Conservation (phyloP, 1,140 invertebrate genomes). For the Zeugodacus cucurbitae region DNA sequence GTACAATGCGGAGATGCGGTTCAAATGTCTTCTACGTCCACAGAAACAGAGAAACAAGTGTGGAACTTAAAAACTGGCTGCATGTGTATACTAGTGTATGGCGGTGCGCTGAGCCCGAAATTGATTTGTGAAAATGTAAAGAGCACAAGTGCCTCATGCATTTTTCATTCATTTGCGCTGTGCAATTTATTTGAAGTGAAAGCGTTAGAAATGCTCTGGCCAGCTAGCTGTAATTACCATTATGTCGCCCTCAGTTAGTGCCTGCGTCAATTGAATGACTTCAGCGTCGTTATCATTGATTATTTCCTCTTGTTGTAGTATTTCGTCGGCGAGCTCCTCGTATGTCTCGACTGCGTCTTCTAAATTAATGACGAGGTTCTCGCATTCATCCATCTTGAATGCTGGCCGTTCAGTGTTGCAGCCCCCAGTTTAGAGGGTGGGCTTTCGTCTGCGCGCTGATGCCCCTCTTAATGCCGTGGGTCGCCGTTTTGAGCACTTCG, state of each 20-base stretch:
- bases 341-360: slow-evolving; percentile 47
- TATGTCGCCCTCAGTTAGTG: slow-evolving; percentile 55
- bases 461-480: not conserved
- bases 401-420: slow-evolving; percentile 36
- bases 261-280: slow-evolving; percentile 42
- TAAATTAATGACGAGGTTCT: slow-evolving; percentile 63
- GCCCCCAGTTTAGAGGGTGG: slow-evolving; percentile 42
- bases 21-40: not conserved
- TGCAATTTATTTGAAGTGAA: not conserved
- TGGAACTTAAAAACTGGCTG: not conserved
- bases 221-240: slow-evolving; percentile 52
- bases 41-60: not conserved
- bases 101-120: not conserved
- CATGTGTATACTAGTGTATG: slow-evolving; percentile 7
- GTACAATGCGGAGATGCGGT: not conserved
- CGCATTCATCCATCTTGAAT: slow-evolving; percentile 67
- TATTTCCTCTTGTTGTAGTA: slow-evolving; percentile 47
- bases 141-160: not conserved
- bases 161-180: not conserved
- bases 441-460: slow-evolving; percentile 40
- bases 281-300: slow-evolving; percentile 47
- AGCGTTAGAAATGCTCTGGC: not conserved
- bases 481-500: slow-evolving; percentile 37
- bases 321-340: slow-evolving; percentile 54
- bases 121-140: not conserved